Evolutionary conservation across 2,113 vertebrate species (phyloP), one percentile per base, ranked within the genome.

Genomic region (Mesocricetus auratus): DNA sequence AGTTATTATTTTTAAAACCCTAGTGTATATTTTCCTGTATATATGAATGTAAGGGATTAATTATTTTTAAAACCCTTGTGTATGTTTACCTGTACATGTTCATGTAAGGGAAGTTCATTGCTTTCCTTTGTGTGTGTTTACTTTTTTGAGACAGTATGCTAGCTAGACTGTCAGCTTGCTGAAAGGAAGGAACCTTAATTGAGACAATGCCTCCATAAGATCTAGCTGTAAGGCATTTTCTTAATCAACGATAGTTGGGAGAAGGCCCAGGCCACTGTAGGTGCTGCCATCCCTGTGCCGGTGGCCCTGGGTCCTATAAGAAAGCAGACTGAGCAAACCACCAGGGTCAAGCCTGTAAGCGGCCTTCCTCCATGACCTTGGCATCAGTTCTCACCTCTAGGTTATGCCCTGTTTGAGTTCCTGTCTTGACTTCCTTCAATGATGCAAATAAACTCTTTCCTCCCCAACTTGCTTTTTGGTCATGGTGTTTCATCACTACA

Each of bases 1-100:
- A 36, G 42, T 60, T 74, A 10, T 88, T 78, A 87, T 71, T 95
- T 95, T 62, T 19, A 79, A 96, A 92, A 91, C 12, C 42, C 8
- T 3, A 39, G 60, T 90, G 73, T 11, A 78, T 73, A 90, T 90
- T 88, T 42, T 29, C 74, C 39, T 81, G 77, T 8, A 83, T 5
- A 88, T 16, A 2, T 77, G 74, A 29, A 45, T 47, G 26, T 29
- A 45, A 45, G 42, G 9, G 42, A 75, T 53, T 58, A 58, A 58
- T 12, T 71, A n/a, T 71, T n/a, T 71, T 71, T 19, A 71, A 71
- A 93, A 92, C 6, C 39, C 3, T 3, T n/a, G 64, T 89, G 64
- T 8, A 71, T 71, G 90, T 93, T 87, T 39, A 33, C 77, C 31
- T 83, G 74, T 10, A 86, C 5, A 87, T 26, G 13, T 9, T 12